Percentiles rank a stretch among this genome's conserved stretches.
Conservation (phyloP, 2,888 invertebrate species). For the Drosophila seclusa region DNA sequence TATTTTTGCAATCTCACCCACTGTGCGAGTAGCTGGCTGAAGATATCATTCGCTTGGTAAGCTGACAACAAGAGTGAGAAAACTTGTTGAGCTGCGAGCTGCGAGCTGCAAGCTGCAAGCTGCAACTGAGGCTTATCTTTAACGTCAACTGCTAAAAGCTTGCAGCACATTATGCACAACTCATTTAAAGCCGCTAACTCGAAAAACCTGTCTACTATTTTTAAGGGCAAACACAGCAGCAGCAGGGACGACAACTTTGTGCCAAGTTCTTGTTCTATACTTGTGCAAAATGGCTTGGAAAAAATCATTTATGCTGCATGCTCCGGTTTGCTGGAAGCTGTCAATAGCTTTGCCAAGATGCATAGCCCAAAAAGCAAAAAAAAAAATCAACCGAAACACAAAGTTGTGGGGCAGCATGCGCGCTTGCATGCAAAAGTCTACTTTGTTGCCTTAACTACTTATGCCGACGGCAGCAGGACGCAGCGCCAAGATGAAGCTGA, state of each 20-base stretch:
- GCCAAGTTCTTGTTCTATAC: conserved; percentile 51
- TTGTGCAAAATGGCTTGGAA: conserved; percentile 74
- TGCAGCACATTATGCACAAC: conserved; percentile 65
- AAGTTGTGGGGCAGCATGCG: conserved; percentile 77
- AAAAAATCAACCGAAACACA: conserved; percentile 41
- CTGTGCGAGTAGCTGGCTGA: conserved; percentile 23
- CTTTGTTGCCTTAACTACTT: conserved; percentile 80
- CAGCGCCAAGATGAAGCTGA: conserved; percentile 19
- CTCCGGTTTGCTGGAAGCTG: conserved; percentile 60
- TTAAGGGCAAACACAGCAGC: conserved; percentile 8
- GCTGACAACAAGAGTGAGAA: conserved; percentile 72
- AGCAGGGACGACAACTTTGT: conserved; percentile 67
- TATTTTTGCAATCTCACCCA: conserved; percentile 13
- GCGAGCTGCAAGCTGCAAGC: conserved; percentile 28
- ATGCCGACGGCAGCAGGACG: conserved; percentile 63
- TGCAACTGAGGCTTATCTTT: conserved; percentile 47
- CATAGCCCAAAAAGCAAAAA: conserved; percentile 7
- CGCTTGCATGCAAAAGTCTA: conserved; percentile 77
- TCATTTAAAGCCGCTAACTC: conserved; percentile 72
- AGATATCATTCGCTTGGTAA: conserved; percentile 49
- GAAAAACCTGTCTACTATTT: conserved; percentile 36
- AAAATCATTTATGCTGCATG: conserved; percentile 76
- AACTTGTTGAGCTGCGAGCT: conserved; percentile 72
- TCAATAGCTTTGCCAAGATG: conserved; percentile 64
- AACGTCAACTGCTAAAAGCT: conserved; percentile 46